These are phyloP conservation scores for Nematopogon swammerdamellus DNA, from an alignment of 2,888 invertebrate species.

Conservation along the genomic window DNA sequence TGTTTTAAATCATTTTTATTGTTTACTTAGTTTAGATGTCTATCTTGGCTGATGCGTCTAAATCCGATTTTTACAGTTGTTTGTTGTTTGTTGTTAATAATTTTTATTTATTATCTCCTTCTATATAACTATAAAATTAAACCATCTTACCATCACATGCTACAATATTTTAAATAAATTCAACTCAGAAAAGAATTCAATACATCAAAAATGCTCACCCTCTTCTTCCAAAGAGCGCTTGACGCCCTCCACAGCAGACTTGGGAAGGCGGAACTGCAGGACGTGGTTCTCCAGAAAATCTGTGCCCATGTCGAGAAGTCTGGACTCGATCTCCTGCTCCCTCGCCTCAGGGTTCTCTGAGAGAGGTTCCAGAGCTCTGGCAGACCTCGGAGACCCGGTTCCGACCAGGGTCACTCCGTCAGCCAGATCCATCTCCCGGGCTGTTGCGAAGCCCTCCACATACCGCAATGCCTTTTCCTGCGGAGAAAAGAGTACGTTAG, in stretches of 20 bases:
- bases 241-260: slow-evolving; percentile 69
- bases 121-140: too few species aligned
- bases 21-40: too few species aligned
- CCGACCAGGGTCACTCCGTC: slow-evolving; percentile 59
- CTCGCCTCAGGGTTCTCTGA: slow-evolving; percentile 70
- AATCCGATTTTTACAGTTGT: too few species aligned
- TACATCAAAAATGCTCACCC: slow-evolving; percentile 57
- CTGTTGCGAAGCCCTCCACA: slow-evolving; percentile 54
- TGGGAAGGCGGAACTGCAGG: slow-evolving; percentile 76
- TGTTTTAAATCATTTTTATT: too few species aligned
- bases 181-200: too few species aligned
- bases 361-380: slow-evolving; percentile 60
- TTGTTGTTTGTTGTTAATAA: too few species aligned
- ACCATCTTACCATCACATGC: too few species aligned
- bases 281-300: slow-evolving; percentile 79
- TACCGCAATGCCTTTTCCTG: slow-evolving; percentile 72
- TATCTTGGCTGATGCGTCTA: too few species aligned
- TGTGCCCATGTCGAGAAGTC: slow-evolving; percentile 71
- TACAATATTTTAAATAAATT: too few species aligned
- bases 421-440: slow-evolving; percentile 55
- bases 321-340: slow-evolving; percentile 69
- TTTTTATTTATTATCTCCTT: too few species aligned
- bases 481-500: slow-evolving; percentile 43
- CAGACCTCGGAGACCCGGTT: slow-evolving; percentile 55
- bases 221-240: slow-evolving; percentile 81